These are phyloP conservation scores for Dicrurus megarhynchus DNA, from an alignment of 2,113 vertebrate genomes.

Conservation along the genomic window DNA sequence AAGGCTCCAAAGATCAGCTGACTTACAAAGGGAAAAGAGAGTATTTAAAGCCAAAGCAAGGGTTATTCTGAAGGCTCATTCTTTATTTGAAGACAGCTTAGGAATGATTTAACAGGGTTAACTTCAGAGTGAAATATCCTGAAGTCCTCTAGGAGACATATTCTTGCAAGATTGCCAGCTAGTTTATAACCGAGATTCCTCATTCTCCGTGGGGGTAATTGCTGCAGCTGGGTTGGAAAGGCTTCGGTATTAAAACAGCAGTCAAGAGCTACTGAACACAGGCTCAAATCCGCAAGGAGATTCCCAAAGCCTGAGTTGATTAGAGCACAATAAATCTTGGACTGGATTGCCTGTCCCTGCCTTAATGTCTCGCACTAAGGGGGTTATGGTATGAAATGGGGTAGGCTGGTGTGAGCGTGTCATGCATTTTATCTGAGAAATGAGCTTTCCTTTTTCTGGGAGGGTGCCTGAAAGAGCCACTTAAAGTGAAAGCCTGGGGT, in stretches of 20 bases:
- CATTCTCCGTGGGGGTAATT: slow-evolving; percentile 41
- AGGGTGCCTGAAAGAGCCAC: background rate
- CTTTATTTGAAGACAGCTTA: slow-evolving; percentile 42
- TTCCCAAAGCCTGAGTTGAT: slow-evolving; percentile 27
- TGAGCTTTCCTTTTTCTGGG: background rate
- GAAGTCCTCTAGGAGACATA: slow-evolving; percentile 55
- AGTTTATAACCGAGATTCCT: slow-evolving; percentile 60
- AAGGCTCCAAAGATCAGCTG: background rate
- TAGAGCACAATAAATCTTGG: slow-evolving; percentile 57
- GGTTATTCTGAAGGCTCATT: slow-evolving; percentile 17
- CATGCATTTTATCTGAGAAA: slow-evolving; percentile 19
- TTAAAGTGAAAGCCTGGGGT: background rate
- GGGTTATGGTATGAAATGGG: background rate
- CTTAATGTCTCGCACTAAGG: background rate
- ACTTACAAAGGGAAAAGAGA: background rate
- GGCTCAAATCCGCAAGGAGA: slow-evolving; percentile 48
- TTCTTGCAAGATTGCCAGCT: slow-evolving; percentile 49
- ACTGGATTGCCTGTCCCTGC: background rate
- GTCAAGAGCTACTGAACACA: slow-evolving; percentile 44
- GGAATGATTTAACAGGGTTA: slow-evolving; percentile 62
- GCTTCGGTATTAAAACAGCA: slow-evolving; percentile 38
- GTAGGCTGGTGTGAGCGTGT: background rate
- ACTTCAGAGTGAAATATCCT: slow-evolving; percentile 43
- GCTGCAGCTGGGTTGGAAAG: slow-evolving; percentile 54
- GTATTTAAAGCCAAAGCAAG: slow-evolving; percentile 26